Conservation (phyloP, 2,113 vertebrate genomes). For the Oceanites oceanicus region DNA sequence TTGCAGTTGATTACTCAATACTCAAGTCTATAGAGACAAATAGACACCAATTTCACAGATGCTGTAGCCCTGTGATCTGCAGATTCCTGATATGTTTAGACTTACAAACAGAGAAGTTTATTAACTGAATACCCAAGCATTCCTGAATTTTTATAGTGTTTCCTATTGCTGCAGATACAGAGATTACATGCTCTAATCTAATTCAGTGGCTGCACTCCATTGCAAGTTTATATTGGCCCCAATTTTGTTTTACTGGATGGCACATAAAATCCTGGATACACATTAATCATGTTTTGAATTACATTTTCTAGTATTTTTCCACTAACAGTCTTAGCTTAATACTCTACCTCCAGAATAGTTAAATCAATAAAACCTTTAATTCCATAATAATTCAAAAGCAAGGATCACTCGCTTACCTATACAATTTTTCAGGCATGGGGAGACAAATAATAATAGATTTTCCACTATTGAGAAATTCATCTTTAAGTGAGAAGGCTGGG, state of each 20-base stretch:
- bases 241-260: neutral
- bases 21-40: neutral
- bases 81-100: neutral
- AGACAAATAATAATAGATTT: neutral
- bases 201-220: neutral
- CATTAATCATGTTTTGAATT: neutral
- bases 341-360: neutral
- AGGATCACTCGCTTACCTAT: neutral
- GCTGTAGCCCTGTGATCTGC: neutral
- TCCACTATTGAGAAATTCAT: neutral
- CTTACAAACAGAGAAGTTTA: neutral
- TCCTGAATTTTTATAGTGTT: neutral
- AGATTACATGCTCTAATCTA: neutral
- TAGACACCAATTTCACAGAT: neutral
- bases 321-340: neutral
- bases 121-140: neutral
- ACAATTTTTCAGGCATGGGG: neutral
- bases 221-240: neutral
- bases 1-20: neutral
- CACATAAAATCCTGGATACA: neutral
- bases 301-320: constrained; percentile 1
- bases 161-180: neutral
- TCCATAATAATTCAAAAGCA: neutral
- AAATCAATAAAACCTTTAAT: neutral
- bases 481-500: neutral